phyloP scores from a whole-genome alignment of 2,888 invertebrate species.

The Cataglyphis cursor region DNA sequence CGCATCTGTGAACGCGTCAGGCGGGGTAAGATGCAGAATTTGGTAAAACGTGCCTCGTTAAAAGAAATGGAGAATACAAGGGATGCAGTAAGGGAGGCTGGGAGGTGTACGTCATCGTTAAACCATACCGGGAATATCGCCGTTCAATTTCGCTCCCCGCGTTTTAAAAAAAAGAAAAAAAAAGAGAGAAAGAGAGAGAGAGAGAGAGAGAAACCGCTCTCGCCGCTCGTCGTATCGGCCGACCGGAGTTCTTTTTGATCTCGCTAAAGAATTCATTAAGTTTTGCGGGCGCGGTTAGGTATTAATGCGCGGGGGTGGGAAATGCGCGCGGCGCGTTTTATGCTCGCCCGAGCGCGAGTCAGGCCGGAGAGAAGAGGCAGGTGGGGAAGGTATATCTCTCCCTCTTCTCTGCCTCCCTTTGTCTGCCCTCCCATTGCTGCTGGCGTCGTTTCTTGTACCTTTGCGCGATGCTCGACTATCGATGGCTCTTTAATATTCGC shows the following conservation, averaged over 20 bases:
- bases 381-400: conserved; percentile 68
- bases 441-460: conserved; percentile 64
- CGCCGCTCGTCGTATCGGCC: conserved; percentile 70
- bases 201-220: conserved; percentile 35
- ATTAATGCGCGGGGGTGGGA: conserved; percentile 85
- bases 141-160: conserved; percentile 80
- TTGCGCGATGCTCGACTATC: conserved; percentile 69
- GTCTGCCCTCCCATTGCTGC: conserved; percentile 58
- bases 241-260: conserved; percentile 84
- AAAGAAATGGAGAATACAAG: conserved; percentile 70
- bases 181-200: conserved; percentile 16
- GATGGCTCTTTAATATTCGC: conserved; percentile 72
- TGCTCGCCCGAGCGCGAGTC: conserved; percentile 78
- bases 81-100: conserved; percentile 67
- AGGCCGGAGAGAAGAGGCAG: conserved; percentile 65
- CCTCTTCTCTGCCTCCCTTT: conserved; percentile 71
- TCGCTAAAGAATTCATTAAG: conserved; percentile 87
- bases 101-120: conserved; percentile 78
- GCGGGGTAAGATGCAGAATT: conserved; percentile 59
- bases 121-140: conserved; percentile 83
- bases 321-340: conserved; percentile 82
- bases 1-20: conserved; percentile 64
- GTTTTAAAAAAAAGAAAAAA: conserved; percentile 52
- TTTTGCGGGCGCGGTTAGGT: conserved; percentile 85
- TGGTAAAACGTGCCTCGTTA: conserved; percentile 75